These are phyloP conservation scores for Petrocephalus sullivani DNA, from an alignment of 2,797 vertebrate species.

Conservation along the genomic window DNA sequence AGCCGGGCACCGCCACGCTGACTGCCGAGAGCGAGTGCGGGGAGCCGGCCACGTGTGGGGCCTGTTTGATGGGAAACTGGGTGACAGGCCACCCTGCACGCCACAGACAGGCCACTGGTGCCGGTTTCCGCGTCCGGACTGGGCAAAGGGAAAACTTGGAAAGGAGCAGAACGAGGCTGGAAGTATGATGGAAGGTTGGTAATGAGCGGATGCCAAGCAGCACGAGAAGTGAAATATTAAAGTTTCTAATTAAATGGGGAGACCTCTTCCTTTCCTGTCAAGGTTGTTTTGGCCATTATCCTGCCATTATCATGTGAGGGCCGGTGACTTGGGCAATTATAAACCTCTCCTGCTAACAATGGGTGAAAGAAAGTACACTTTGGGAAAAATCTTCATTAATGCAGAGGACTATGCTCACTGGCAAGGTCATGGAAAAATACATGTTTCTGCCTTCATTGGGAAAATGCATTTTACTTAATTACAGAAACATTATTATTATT, in stretches of 20 bases:
- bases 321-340: constrained; percentile 57
- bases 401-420: background rate
- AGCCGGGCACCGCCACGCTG: background rate
- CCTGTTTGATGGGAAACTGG: background rate
- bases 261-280: constrained; percentile 63
- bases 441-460: background rate
- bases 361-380: constrained; percentile 1
- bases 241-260: constrained; percentile 72
- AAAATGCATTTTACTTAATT: constrained; percentile 39
- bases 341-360: constrained; percentile 38
- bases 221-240: constrained; percentile 67
- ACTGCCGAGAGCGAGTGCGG: background rate
- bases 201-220: constrained; percentile 61
- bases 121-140: background rate
- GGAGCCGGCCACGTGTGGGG: background rate
- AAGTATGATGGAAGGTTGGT: constrained; percentile 60
- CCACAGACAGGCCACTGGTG: background rate
- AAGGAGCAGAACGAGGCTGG: constrained; percentile 27
- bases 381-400: constrained; percentile 22
- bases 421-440: background rate
- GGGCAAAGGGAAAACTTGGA: background rate
- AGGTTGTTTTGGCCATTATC: constrained; percentile 74
- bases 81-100: background rate
- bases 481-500: constrained; percentile 56
- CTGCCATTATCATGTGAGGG: constrained; percentile 55